phyloP scores from a whole-genome alignment of 1,140 invertebrate species.

The Bacillus rossius region DNA sequence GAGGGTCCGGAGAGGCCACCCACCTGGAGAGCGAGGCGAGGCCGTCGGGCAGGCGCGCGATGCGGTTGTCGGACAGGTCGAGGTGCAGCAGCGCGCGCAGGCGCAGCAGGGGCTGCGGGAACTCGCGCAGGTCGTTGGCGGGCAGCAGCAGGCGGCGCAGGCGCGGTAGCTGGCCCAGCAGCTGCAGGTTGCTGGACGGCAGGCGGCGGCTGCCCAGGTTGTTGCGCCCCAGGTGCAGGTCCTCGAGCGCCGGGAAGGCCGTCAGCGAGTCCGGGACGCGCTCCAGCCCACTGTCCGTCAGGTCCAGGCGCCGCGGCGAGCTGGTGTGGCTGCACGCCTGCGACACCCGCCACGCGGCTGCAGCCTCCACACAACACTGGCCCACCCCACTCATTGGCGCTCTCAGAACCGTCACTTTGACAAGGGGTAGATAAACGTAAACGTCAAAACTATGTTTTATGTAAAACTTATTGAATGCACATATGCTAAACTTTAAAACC shows the following conservation, averaged over 20 bases:
- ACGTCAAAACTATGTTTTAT: too few species aligned
- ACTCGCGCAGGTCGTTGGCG: conserved; percentile 48
- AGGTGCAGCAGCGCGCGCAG: conserved; percentile 46
- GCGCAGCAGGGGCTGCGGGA: conserved; percentile 53
- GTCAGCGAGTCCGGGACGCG: conserved; percentile 37
- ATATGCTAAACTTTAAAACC: too few species aligned
- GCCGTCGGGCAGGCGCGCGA: conserved; percentile 53
- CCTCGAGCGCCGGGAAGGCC: conserved; percentile 43
- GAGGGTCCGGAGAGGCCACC: too few species aligned
- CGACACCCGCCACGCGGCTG: not conserved
- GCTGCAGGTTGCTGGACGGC: conserved; percentile 32
- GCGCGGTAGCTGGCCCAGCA: conserved; percentile 44
- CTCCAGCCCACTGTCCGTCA: conserved; percentile 40
- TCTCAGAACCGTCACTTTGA: too few species aligned
- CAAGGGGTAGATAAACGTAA: too few species aligned
- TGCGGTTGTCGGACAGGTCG: conserved; percentile 63
- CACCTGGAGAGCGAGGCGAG: conserved; percentile 58
- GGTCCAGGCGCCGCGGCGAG: conserved; percentile 32
- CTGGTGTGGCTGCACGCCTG: conserved; percentile 7
- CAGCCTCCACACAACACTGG: not conserved
- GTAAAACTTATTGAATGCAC: too few species aligned
- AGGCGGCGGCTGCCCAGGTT: conserved; percentile 34
- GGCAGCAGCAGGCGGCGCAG: conserved; percentile 52
- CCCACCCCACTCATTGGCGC: too few species aligned
- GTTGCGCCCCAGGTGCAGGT: conserved; percentile 49